Evolutionary conservation across 1,140 invertebrate species (phyloP).

Genomic region (Drosophila aff.): DNA sequence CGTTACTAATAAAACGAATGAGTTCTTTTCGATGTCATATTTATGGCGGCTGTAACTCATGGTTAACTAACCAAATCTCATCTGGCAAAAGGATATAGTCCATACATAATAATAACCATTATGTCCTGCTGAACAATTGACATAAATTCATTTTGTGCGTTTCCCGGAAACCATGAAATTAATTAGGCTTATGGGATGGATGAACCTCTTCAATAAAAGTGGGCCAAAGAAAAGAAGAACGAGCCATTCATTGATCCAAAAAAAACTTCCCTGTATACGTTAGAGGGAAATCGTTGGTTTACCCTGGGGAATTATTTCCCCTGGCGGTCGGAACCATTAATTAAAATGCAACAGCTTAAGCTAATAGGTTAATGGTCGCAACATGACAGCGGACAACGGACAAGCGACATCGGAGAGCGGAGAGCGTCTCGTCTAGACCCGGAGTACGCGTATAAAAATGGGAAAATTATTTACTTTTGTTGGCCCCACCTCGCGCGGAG

Average conservation of each 20-base stretch:
- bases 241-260: constrained; percentile 36
- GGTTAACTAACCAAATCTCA: constrained; percentile 46
- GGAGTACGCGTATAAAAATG: constrained; percentile 55
- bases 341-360: constrained; percentile 77
- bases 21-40: constrained; percentile 8
- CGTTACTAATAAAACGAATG: constrained; percentile 17
- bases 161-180: constrained; percentile 58
- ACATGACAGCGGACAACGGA: constrained; percentile 12
- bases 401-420: neutral
- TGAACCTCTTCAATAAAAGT: constrained; percentile 12
- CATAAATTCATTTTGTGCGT: constrained; percentile 58
- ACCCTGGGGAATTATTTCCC: constrained; percentile 28
- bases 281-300: constrained; percentile 56
- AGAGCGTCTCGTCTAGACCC: constrained; percentile 35
- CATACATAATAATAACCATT: neutral
- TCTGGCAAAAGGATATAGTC: constrained; percentile 15
- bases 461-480: constrained; percentile 68
- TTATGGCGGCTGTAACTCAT: constrained; percentile 19
- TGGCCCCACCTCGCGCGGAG: constrained; percentile 46
- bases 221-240: constrained; percentile 3
- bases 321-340: constrained; percentile 44
- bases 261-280: constrained; percentile 19
- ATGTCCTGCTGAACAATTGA: constrained; percentile 45
- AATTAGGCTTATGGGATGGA: constrained; percentile 39
- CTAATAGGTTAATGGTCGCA: constrained; percentile 55